These are phyloP conservation scores for Sisyra nigra DNA, from an alignment of 2,888 invertebrate genomes.

Conservation along the genomic window DNA sequence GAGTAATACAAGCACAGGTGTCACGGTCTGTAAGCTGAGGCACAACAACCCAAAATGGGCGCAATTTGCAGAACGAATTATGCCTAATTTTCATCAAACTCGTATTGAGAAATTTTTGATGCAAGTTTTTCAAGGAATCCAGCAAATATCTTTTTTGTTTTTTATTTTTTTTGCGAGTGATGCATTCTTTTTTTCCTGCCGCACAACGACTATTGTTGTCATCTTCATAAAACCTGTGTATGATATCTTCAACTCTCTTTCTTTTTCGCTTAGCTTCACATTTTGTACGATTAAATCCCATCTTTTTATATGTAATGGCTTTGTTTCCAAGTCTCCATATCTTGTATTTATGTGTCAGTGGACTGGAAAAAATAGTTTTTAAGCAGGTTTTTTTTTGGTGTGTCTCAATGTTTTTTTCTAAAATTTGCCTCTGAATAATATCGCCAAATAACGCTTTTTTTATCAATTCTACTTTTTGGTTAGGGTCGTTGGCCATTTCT, in stretches of 20 bases:
- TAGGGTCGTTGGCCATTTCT: neutral
- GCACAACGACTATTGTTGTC: too few relatives aligned
- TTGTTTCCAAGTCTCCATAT: too few relatives aligned
- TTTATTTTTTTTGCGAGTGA: too few relatives aligned
- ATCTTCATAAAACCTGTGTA: too few relatives aligned
- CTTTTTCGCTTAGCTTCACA: neutral
- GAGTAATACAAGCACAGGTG: slow-evolving; percentile 11
- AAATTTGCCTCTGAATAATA: neutral
- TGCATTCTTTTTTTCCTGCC: too few relatives aligned
- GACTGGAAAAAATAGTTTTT: neutral
- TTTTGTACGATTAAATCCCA: too few relatives aligned
- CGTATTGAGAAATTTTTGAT: slow-evolving; percentile 14
- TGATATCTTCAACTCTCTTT: neutral
- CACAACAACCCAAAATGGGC: slow-evolving; percentile 12
- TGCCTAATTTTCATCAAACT: neutral
- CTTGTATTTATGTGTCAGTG: too few relatives aligned
- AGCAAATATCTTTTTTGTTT: slow-evolving; percentile 12
- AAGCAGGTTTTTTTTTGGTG: neutral
- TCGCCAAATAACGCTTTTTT: slow-evolving; percentile 4
- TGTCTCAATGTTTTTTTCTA: neutral
- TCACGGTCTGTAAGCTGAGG: slow-evolving; percentile 10
- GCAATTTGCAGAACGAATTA: slow-evolving; percentile 2
- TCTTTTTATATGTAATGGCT: too few relatives aligned
- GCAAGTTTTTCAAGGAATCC: slow-evolving; percentile 15
- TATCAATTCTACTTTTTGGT: slow-evolving; percentile 1